Evolutionary conservation across 2,888 invertebrate genomes (phyloP).

Genomic region (Morinoia aosen): DNA sequence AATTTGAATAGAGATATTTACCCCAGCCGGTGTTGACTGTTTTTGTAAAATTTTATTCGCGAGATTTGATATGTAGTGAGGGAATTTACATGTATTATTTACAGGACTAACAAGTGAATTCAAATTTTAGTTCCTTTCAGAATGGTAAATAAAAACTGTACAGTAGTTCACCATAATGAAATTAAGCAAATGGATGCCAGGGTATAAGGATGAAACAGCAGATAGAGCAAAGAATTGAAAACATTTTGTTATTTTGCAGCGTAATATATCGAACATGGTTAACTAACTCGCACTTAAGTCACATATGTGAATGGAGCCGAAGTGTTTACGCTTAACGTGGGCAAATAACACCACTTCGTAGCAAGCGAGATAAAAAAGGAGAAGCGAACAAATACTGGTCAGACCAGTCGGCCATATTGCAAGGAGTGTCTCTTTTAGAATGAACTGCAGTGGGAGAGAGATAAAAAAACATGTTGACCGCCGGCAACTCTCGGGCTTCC

Average conservation of each 20-base stretch:
- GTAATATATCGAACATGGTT: background rate
- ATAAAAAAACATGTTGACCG: slow-evolving; percentile 33
- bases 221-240: background rate
- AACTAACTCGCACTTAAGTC: background rate
- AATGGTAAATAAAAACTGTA: too few relatives aligned
- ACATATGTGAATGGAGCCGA: slow-evolving; percentile 18
- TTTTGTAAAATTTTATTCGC: background rate
- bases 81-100: background rate
- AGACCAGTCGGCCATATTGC: slow-evolving; percentile 51
- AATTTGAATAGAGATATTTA: background rate
- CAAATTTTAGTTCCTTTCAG: too few relatives aligned
- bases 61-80: background rate
- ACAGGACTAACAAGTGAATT: too few relatives aligned
- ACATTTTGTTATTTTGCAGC: background rate
- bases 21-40: background rate
- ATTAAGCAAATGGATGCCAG: background rate
- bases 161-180: background rate
- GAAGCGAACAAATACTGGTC: slow-evolving; percentile 32
- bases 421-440: slow-evolving; percentile 52
- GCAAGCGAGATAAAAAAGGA: background rate
- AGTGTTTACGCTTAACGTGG: slow-evolving; percentile 39
- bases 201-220: background rate
- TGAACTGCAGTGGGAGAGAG: slow-evolving; percentile 42
- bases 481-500: slow-evolving; percentile 18
- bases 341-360: slow-evolving; percentile 46